Evolutionary conservation across 2,888 invertebrate genomes (phyloP), one percentile per base, ranked within the genome.

Genomic region (Papilio elwesi): DNA sequence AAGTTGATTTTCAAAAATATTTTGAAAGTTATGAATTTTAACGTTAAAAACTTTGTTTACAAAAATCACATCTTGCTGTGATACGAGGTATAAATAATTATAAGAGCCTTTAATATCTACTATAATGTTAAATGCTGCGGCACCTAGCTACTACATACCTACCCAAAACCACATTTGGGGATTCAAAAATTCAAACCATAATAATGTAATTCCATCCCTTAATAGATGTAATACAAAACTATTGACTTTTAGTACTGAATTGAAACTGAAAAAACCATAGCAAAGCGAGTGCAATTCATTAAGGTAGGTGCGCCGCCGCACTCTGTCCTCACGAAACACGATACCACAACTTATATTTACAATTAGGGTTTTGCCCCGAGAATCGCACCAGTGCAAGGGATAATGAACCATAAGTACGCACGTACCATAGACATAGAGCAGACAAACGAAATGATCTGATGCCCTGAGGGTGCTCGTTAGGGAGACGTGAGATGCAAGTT

Each of bases 301-400:
- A 67, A 10, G 4, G 16, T 47, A 12, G 52, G 43, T 10, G 70
- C 51, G 47, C 15, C 63, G 43, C 12, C 52, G 9, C 38, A 36
- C 59, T n/a, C 10, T 53, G 16, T 52, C 53, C 13, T 10, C 53
- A 47, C 52, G 57, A 49, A 59, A 59, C 71, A 9, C 5, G 65
- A 65, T 57, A 70, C 15, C 16, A 49, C 49, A 55, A 47, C 48
- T 64, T n/a, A 71, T 59, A 71, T 49, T 66, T 63, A 16, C 57
- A 49, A 65, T 65, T 57, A 57, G 66, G 62, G 71, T 51, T 26
- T 11, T 49, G 49, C 55, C 48, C 36, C 64, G 15, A 52, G 12
- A 65, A 13, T 57, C 6, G 43, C 12, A 11, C 48, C 11, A 38
- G 10, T 38, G 43, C 43, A 26, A 11, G 26, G 13, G 13, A 43